phyloP scores from a whole-genome alignment of 2,113 vertebrate genomes.

The Ovibos moschatus region DNA sequence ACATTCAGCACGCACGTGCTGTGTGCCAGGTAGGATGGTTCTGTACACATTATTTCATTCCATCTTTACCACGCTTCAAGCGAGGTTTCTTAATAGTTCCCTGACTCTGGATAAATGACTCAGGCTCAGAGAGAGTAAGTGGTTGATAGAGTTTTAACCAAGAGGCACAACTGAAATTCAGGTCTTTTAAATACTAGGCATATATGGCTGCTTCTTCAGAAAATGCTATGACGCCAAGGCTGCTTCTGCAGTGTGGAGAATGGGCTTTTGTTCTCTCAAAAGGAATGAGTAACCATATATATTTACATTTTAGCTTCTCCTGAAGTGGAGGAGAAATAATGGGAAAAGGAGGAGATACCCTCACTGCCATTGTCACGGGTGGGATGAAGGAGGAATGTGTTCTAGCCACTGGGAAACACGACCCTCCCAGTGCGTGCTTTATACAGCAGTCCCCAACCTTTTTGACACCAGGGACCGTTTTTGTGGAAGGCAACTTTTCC shows the following conservation, averaged over 20 bases:
- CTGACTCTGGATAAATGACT: neutral
- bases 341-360: too few relatives aligned
- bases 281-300: neutral
- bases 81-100: neutral
- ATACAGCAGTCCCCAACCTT: neutral
- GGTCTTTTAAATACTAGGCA: neutral
- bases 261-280: neutral
- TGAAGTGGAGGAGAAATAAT: neutral
- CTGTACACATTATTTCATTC: neutral
- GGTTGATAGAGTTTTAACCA: neutral
- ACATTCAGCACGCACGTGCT: neutral
- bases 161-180: neutral
- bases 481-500: neutral
- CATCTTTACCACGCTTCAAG: neutral
- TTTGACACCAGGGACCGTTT: neutral
- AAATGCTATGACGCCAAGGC: neutral
- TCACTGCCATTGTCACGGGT: neutral
- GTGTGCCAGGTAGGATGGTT: neutral
- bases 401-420: rapidly evolving
- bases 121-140: neutral
- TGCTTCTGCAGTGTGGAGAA: neutral
- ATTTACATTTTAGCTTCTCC: neutral
- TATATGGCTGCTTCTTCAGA: neutral
- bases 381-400: neutral
- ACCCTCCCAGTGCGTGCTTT: rapidly evolving